phyloP scores from a whole-genome alignment of 2,888 invertebrate genomes.

The Acronicta aceris region DNA sequence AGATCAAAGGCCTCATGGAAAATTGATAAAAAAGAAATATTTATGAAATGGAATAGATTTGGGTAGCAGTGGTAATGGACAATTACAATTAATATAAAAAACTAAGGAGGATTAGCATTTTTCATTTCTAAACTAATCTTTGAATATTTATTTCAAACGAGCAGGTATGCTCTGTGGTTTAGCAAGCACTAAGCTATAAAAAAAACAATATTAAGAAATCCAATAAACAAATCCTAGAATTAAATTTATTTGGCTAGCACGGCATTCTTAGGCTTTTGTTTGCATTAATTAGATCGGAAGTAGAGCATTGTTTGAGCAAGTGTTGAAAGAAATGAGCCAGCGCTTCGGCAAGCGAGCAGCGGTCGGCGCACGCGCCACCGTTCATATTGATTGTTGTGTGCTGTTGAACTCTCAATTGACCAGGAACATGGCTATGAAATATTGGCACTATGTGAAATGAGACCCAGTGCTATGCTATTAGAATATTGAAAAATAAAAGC shows the following conservation, averaged over 20 bases:
- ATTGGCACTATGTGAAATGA: constrained; percentile 44
- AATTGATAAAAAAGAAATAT: too few relatives aligned
- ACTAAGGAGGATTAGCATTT: too few relatives aligned
- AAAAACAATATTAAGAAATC: constrained; percentile 34
- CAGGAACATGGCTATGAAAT: constrained; percentile 44
- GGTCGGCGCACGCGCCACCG: constrained; percentile 42
- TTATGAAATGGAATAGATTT: too few relatives aligned
- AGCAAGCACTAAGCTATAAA: constrained; percentile 9
- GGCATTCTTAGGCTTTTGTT: constrained; percentile 65
- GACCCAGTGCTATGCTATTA: constrained; percentile 41
- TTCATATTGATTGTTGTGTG: constrained; percentile 64
- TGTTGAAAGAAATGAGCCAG: constrained; percentile 78
- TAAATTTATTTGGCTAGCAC: constrained; percentile 48
- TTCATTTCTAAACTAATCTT: too few relatives aligned
- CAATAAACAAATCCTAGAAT: constrained; percentile 45
- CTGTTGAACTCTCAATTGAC: constrained; percentile 63
- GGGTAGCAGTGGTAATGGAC: too few relatives aligned
- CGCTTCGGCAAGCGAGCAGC: constrained; percentile 45
- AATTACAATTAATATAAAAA: too few relatives aligned
- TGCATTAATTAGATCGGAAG: constrained; percentile 72
- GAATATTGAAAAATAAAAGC: constrained; percentile 43
- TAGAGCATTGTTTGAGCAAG: constrained; percentile 80
- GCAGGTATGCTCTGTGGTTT: background rate
- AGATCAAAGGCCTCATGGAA: too few relatives aligned
- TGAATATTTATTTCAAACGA: too few relatives aligned